These are phyloP conservation scores for Hemaris fuciformis DNA, from an alignment of 2,888 invertebrate species.

Conservation along the genomic window DNA sequence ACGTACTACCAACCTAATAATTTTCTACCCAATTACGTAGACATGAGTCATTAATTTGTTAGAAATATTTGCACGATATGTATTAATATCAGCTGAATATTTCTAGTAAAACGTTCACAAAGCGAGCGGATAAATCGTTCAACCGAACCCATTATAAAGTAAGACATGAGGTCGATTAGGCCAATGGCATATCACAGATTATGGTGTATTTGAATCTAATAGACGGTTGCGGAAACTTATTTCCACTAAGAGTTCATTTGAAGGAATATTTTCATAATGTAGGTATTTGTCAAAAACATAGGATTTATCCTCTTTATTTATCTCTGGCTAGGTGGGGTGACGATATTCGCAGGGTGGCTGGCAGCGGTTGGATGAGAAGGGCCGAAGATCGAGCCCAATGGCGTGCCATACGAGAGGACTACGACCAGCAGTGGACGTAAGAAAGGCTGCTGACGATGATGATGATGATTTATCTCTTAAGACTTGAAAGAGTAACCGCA, in stretches of 20 bases:
- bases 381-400: no score
- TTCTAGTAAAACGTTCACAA: conserved; percentile 24
- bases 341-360: no score
- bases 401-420: no score
- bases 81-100: conserved; percentile 12
- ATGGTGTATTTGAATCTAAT: conserved; percentile 1
- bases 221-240: background rate
- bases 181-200: conserved; percentile 16
- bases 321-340: no score
- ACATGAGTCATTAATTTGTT: background rate
- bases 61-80: conserved; percentile 7
- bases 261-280: no score
- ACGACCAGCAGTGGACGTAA: no score
- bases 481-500: no score
- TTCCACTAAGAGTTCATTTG: background rate
- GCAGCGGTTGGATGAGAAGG: no score
- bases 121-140: conserved; percentile 25
- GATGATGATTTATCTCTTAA: no score
- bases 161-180: conserved; percentile 22
- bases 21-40: background rate
- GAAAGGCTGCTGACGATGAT: no score
- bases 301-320: no score
- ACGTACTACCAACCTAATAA: background rate
- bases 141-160: conserved; percentile 26
- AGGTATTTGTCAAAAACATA: no score